These are phyloP conservation scores for Hucho hucho DNA, from an alignment of 2,113 vertebrate genomes.

Conservation along the genomic window DNA sequence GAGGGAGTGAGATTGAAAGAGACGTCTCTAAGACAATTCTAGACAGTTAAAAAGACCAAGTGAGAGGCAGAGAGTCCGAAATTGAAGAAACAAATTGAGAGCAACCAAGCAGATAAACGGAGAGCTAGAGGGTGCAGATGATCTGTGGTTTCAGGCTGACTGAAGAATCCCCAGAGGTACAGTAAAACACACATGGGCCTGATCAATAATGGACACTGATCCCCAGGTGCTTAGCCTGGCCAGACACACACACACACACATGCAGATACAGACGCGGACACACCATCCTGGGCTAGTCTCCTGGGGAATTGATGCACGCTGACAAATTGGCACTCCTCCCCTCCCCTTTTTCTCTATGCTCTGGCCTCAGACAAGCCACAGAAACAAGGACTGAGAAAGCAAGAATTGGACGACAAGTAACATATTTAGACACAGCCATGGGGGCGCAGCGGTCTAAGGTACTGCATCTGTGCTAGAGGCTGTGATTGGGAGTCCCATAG, in stretches of 20 bases:
- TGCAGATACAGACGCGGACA: neutral
- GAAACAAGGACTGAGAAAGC: too few species aligned
- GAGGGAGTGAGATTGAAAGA: neutral
- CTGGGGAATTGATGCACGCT: conserved; percentile 16
- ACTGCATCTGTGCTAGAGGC: too few species aligned
- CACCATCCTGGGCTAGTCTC: conserved; percentile 11
- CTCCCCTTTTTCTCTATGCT: neutral
- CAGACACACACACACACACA: conserved; percentile 8
- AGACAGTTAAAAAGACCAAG: neutral
- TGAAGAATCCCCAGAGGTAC: conserved; percentile 32
- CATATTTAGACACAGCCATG: too few species aligned
- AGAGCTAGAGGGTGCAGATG: neutral
- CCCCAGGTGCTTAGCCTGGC: conserved; percentile 7
- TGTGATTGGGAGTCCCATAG: too few species aligned
- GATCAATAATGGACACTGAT: conserved; percentile 34
- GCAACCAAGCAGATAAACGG: neutral
- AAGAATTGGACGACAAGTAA: too few species aligned
- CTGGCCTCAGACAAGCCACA: neutral
- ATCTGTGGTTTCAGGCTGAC: neutral
- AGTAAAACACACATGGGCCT: conserved; percentile 42
- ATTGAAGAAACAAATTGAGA: conserved; percentile 5
- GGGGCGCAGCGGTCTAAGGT: too few species aligned
- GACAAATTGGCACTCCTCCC: conserved; percentile 42
- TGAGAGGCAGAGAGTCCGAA: neutral
- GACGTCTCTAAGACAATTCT: neutral